Conservation (phyloP, 2,113 vertebrate species). For the Emydocephalus ijimae region DNA sequence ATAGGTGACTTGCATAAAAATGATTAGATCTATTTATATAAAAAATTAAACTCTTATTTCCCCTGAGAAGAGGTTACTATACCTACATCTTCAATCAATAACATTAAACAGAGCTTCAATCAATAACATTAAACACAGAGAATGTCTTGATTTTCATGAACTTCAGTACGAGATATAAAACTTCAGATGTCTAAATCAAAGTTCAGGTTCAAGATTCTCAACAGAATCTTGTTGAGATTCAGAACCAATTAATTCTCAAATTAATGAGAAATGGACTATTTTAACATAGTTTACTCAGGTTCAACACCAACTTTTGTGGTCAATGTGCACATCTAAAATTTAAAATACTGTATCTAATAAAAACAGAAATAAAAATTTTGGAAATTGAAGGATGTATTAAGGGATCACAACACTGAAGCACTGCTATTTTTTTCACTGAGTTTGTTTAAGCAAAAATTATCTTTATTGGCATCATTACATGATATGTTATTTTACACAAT, state of each 20-base stretch:
- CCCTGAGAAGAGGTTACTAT: not conserved
- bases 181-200: not conserved
- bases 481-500: not conserved
- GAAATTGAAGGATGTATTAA: constrained; percentile 3
- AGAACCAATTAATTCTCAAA: not conserved
- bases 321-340: not conserved
- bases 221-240: not conserved
- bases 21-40: not conserved
- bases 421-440: not conserved
- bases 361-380: not conserved
- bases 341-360: not conserved
- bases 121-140: not conserved
- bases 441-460: constrained; percentile 4
- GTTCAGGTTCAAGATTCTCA: not conserved
- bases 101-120: not conserved
- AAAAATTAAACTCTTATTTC: not conserved
- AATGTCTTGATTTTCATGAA: not conserved
- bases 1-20: not conserved
- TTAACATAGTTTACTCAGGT: not conserved
- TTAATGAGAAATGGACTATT: not conserved
- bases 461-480: constrained; percentile 1
- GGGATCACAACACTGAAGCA: not conserved
- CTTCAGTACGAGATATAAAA: not conserved
- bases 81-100: not conserved
- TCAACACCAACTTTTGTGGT: not conserved